Base-by-base conservation (phyloP, 2,113 vertebrate species). In the Scartelaos histophorus region DNA sequence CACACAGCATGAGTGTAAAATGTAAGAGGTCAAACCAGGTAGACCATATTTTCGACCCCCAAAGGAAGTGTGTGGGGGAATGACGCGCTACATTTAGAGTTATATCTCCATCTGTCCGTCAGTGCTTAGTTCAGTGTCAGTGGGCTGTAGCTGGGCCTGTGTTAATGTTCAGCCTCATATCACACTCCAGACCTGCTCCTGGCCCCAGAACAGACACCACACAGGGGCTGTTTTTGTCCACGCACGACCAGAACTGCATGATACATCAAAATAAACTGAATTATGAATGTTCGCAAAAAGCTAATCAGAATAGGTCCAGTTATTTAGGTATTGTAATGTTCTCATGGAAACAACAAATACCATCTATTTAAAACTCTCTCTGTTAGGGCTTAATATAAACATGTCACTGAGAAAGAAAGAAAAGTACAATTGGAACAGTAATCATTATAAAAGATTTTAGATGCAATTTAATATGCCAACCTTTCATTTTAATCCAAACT, bases 151-250 rank as follows among this genome's bases (percentile, higher is more conserved):
- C 54, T 70, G 34, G 71, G 76, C 38, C 13, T 17, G 51, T 54
- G 51, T 60, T 85, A 88, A 87, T 7, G 80, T 90, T 83, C 81
- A 64, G 73, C 65, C 75, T 58, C 83, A 75, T 75, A 82, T 85
- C 77, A 80, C 29, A 13, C 86, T 74, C 66, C 81, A 88, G 81
- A 83, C 24, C 4, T 76, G 29, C 58, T 1, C 19, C 80, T 79
- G 79, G 74, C 66, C 81, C 65, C 65, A 51, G 15, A 2, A 61
- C 67, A 81, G 71, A 74, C 70, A 71, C 10, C 21, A 67, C 38
- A 61, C 38, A 0, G 38, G 38, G 64, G 57, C 24, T 70, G 66
- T 69, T 78, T 76, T 66, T 45, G 60, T 54, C 60, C 66, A 78
- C 46, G 62, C 45, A 64, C 49, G 5, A n/a, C 1, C 1, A 53